These are phyloP conservation scores for Pelosia muscerda DNA, from an alignment of 2,888 invertebrate genomes.

Conservation along the genomic window DNA sequence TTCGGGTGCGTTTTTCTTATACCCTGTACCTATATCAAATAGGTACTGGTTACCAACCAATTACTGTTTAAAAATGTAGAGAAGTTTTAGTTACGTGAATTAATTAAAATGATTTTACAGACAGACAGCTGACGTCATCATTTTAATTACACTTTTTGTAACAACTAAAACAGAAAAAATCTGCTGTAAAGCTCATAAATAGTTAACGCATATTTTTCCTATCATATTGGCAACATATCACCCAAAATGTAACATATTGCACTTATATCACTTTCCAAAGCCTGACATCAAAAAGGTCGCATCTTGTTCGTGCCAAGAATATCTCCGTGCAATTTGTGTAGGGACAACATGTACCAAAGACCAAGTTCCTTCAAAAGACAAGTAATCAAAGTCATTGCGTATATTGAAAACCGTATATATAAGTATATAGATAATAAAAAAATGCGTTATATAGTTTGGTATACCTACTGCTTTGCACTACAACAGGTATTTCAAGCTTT, in stretches of 20 bases:
- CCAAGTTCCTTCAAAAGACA: slow-evolving; percentile 31
- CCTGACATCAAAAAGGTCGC: slow-evolving; percentile 51
- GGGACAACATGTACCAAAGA: slow-evolving; percentile 55
- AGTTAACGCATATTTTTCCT: not conserved
- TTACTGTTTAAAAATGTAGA: not conserved
- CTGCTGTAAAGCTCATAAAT: not conserved
- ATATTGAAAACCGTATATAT: slow-evolving; percentile 33
- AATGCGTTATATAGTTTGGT: too few species aligned
- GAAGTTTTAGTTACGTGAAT: not conserved
- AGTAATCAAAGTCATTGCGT: slow-evolving; percentile 33
- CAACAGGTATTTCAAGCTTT: too few species aligned
- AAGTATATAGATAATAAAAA: too few species aligned
- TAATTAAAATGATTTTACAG: too few species aligned
- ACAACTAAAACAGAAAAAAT: not conserved
- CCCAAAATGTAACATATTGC: slow-evolving; percentile 7
- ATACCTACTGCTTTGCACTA: too few species aligned
- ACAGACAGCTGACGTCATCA: too few species aligned
- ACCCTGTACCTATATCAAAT: too few species aligned
- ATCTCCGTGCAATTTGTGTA: slow-evolving; percentile 63
- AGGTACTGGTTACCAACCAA: too few species aligned
- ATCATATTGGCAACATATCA: not conserved
- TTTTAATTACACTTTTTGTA: not conserved
- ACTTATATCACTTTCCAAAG: slow-evolving; percentile 39
- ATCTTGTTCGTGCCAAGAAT: slow-evolving; percentile 67
- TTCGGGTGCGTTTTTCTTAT: too few species aligned